Percentiles rank a stretch among this genome's conserved stretches.
Conservation (phyloP, 2,797 vertebrate species). For the Syngnathus acus region DNA sequence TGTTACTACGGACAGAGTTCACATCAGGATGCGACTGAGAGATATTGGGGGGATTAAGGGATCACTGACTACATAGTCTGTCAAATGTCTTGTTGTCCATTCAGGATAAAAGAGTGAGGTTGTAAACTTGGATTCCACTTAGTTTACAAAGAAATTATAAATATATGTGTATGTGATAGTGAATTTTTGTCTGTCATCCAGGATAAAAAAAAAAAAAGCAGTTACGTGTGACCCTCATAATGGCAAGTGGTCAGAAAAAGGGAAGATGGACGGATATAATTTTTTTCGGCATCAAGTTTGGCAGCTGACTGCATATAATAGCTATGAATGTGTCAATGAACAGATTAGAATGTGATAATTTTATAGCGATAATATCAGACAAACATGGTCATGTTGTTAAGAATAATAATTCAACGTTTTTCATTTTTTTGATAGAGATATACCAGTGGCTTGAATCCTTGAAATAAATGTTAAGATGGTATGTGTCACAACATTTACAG, state of each 20-base stretch:
- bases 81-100: not conserved
- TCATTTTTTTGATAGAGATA: not conserved
- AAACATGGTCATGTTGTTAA: not conserved
- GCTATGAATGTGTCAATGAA: too few relatives aligned
- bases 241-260: too few relatives aligned
- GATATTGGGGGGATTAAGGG: conserved; percentile 6
- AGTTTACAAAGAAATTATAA: too few relatives aligned
- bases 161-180: too few relatives aligned
- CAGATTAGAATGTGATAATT: too few relatives aligned
- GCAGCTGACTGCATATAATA: too few relatives aligned
- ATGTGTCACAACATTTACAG: not conserved
- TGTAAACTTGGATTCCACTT: too few relatives aligned
- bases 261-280: too few relatives aligned
- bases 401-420: not conserved
- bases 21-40: not conserved
- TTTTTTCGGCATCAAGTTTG: too few relatives aligned
- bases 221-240: too few relatives aligned
- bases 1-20: conserved; percentile 6
- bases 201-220: too few relatives aligned
- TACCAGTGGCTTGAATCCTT: not conserved
- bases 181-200: too few relatives aligned
- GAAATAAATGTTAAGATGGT: not conserved
- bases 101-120: not conserved
- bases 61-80: conserved; percentile 7
- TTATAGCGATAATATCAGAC: not conserved